phyloP scores from a whole-genome alignment of 2,797 vertebrate species.

The Masticophis lateralis region DNA sequence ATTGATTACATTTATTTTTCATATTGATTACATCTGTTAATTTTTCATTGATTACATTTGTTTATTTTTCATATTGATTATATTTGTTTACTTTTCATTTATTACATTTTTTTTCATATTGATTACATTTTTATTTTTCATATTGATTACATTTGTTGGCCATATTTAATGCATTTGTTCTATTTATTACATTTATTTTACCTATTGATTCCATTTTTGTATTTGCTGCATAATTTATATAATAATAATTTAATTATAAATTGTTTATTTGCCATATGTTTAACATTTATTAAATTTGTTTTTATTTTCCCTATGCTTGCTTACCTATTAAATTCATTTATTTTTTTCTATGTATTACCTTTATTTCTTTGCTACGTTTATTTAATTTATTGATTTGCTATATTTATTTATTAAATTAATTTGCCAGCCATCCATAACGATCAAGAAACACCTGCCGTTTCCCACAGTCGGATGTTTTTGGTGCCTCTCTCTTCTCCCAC shows the following conservation, averaged over 20 bases:
- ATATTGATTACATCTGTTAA: neutral
- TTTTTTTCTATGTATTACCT: neutral
- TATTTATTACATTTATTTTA: neutral
- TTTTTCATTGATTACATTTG: neutral
- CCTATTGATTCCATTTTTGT: neutral
- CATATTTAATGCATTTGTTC: neutral
- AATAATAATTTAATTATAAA: neutral
- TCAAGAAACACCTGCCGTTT: neutral
- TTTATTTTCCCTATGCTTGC: neutral
- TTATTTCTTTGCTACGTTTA: neutral
- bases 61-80: neutral
- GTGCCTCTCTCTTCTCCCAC: neutral
- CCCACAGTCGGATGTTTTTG: neutral
- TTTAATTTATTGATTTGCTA: neutral
- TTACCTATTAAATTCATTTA: neutral
- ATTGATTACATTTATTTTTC: neutral
- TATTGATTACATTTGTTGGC: neutral
- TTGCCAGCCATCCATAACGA: neutral
- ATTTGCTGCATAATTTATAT: neutral
- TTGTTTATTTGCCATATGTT: neutral
- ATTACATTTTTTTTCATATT: no score
- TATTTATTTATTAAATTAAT: neutral
- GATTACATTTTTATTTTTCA: no score
- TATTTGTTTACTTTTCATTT: no score
- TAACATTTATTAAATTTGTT: neutral